A percentile compares a stretch with the other conserved stretches of the same genome.
Evolutionary conservation across 1,140 invertebrate species (phyloP).

Genomic region (Panagrolaimus sp.): DNA sequence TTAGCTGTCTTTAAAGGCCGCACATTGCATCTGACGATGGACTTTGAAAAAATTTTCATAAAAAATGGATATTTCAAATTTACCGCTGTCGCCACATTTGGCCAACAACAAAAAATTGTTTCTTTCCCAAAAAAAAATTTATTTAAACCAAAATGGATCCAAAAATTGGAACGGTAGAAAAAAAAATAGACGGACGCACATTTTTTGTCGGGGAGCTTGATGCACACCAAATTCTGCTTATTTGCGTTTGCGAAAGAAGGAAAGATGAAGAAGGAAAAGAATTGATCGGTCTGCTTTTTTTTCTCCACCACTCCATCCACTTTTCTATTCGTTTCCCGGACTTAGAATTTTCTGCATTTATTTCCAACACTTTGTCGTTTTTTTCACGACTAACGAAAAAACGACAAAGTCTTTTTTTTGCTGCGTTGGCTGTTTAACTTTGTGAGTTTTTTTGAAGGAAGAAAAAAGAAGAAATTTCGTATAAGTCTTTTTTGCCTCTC

Average conservation of each 20-base stretch:
- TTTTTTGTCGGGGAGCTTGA: neutral
- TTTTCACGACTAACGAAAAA: constrained; percentile 13
- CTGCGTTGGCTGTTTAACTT: neutral
- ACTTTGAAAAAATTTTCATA: too few species aligned
- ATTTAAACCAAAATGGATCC: too few species aligned
- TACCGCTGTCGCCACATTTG: too few species aligned
- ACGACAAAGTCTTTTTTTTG: constrained; percentile 15
- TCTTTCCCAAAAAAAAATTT: too few species aligned
- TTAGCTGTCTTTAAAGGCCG: neutral
- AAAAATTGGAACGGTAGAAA: neutral
- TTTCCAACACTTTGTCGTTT: constrained; percentile 19
- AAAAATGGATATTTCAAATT: too few species aligned
- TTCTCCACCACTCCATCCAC: neutral
- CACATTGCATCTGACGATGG: neutral
- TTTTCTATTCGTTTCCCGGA: too few species aligned
- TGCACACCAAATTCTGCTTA: neutral
- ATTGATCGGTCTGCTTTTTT: constrained; percentile 1
- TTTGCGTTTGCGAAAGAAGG: neutral
- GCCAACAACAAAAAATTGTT: too few species aligned
- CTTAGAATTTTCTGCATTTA: too few species aligned
- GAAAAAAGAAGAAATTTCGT: constrained; percentile 4
- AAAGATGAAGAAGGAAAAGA: neutral
- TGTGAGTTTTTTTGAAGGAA: too few species aligned
- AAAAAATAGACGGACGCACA: neutral
- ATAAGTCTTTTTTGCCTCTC: constrained; percentile 15